Base-by-base conservation (phyloP, 2,113 vertebrate species). In the Pterophyllum scalare region DNA sequence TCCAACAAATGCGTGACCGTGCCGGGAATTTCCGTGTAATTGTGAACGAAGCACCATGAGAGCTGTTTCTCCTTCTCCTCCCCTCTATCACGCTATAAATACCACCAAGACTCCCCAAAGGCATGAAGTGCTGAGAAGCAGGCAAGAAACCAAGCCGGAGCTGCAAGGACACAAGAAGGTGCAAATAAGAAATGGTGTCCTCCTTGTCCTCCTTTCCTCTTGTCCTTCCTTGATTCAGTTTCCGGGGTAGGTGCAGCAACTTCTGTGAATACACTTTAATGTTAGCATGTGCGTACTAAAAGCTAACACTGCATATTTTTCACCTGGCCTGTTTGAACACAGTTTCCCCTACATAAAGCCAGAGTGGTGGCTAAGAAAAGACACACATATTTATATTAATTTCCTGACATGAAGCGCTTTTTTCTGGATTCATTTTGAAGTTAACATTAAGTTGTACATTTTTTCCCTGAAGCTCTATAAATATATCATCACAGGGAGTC, bases 11-110 rank as follows among this genome's bases (percentile, higher is more conserved):
- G 94, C 92, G 90, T 95, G 94, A 94, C 95, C 84, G 70, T 89
- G 90, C 91, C 28, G 81, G 88, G 89, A 95, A 96, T 95, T 94
- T 96, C 94, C 93, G 90, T 95, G 93, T 93, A 95, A 96, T 95
- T 95, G 94, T 92, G 84, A 92, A 87, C 84, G 89, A 90, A 89
- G 86, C 89, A 82, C 84, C 86, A 81, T 81, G 85, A 91, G 90
- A 72, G 80, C 79, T 87, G 33, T 61, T 72, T 87, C 83, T 86
- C 74, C 78, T 89, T 89, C 83, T 85, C 83, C 82, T 86, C 84
- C 83, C 67, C 75, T 87, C 77, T 81, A 81, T 84, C 13, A 22
- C 3, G 5, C 90, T 92, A 94, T 93, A 92, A 93, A 94, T 93
- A 94, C 81, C 75, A 74, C 79, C 80, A 77, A 82, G 58, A 77